Evolutionary conservation across 2,888 invertebrate species (phyloP).

Genomic region (Iselma pallidipennis): DNA sequence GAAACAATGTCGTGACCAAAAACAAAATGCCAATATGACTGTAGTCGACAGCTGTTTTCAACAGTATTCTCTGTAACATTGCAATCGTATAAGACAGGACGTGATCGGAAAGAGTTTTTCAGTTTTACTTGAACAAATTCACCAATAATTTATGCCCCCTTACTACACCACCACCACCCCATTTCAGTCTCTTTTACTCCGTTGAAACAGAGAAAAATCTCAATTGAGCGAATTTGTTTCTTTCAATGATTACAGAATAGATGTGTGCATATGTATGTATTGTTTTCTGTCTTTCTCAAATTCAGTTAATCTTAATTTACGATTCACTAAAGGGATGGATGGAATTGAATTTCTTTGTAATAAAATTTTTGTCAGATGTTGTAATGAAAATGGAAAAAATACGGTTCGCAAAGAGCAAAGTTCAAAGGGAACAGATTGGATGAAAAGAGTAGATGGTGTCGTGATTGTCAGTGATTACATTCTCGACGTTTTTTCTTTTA

Average conservation of each 20-base stretch:
- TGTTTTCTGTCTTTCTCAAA: too few species aligned
- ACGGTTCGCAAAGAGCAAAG: not conserved
- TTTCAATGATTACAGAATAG: too few species aligned
- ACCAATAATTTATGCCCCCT: too few species aligned
- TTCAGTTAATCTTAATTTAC: not conserved
- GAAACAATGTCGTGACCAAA: not conserved
- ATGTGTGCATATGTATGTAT: too few species aligned
- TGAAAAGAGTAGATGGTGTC: not conserved
- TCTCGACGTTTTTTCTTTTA: not conserved
- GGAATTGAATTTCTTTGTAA: not conserved
- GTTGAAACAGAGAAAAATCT: too few species aligned
- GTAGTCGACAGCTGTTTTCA: constrained; percentile 10
- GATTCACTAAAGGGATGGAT: not conserved
- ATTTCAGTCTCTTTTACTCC: too few species aligned
- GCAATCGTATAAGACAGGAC: constrained; percentile 11
- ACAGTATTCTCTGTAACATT: constrained; percentile 8
- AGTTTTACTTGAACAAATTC: too few species aligned
- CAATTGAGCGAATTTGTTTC: too few species aligned
- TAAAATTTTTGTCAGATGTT: not conserved
- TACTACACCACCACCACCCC: too few species aligned
- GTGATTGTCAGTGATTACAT: not conserved
- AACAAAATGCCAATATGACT: constrained; percentile 7
- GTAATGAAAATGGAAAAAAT: not conserved
- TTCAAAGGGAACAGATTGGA: constrained; percentile 1
- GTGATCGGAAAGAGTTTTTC: constrained; percentile 10